phyloP scores from a whole-genome alignment of 2,113 vertebrate genomes.

The Apus apus region DNA sequence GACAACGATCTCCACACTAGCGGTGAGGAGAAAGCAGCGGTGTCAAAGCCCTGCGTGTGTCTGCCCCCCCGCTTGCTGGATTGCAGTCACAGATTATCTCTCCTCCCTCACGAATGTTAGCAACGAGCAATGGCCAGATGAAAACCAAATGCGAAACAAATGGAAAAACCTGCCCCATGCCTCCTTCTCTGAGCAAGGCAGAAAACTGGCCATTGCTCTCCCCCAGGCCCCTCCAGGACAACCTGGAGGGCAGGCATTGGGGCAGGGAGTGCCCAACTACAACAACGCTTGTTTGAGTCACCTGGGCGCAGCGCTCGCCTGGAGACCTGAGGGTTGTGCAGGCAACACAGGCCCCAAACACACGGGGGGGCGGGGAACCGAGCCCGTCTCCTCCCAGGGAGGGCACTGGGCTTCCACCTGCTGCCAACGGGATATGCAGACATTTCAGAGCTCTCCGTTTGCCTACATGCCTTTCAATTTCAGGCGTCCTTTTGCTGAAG shows the following conservation, averaged over 20 bases:
- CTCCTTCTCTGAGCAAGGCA: background rate
- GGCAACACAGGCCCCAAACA: background rate
- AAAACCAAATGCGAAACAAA: background rate
- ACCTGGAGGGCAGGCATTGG: background rate
- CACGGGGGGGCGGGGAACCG: rapidly evolving
- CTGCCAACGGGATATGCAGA: background rate
- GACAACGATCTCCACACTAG: background rate
- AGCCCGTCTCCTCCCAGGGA: background rate
- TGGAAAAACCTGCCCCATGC: no score
- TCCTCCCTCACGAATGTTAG: background rate
- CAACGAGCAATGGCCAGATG: background rate
- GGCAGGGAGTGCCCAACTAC: constrained; percentile 2
- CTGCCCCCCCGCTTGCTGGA: background rate
- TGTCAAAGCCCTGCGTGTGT: background rate
- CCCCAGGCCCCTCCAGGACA: background rate
- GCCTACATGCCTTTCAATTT: background rate
- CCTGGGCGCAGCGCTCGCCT: background rate
- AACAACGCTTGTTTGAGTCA: background rate
- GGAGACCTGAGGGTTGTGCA: background rate
- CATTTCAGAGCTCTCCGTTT: background rate
- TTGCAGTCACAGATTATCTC: rapidly evolving
- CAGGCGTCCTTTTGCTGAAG: rapidly evolving
- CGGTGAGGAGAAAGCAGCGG: background rate
- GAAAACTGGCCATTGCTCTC: background rate
- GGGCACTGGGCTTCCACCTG: background rate